phyloP scores from a whole-genome alignment of 2,797 vertebrate species.

The Lindbergichthys nudifrons region DNA sequence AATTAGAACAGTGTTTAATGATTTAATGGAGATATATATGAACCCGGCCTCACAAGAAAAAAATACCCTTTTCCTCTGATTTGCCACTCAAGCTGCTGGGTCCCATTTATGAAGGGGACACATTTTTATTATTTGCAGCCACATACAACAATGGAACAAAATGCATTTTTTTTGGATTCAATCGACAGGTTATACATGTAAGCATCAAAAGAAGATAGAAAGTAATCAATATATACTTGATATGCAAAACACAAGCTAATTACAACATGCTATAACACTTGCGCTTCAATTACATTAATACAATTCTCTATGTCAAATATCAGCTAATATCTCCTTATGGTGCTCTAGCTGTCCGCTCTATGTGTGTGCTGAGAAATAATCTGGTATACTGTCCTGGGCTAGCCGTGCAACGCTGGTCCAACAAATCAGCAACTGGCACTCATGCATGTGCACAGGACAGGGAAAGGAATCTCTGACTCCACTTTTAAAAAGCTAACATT shows the following conservation, averaged over 20 bases:
- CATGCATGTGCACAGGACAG: too few species aligned
- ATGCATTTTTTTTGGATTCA: neutral
- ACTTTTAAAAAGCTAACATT: neutral
- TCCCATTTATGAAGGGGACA: neutral
- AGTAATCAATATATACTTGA: neutral
- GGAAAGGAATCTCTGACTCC: too few species aligned
- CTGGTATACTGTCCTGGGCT: too few species aligned
- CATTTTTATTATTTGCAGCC: neutral
- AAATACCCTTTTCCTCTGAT: neutral
- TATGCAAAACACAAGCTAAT: neutral
- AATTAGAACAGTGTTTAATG: neutral
- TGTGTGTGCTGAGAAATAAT: too few species aligned
- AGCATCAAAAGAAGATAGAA: neutral
- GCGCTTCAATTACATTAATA: neutral
- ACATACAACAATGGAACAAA: neutral
- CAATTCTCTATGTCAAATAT: too few species aligned
- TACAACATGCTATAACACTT: neutral
- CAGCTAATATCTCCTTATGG: too few species aligned
- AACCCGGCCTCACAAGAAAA: neutral
- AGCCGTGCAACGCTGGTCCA: too few species aligned
- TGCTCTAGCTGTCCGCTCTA: too few species aligned
- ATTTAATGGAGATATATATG: too few species aligned
- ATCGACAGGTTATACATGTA: neutral
- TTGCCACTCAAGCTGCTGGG: neutral
- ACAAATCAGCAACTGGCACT: too few species aligned